These are phyloP conservation scores for Andricus quercusramuli DNA, from an alignment of 2,888 invertebrate genomes.

Conservation along the genomic window DNA sequence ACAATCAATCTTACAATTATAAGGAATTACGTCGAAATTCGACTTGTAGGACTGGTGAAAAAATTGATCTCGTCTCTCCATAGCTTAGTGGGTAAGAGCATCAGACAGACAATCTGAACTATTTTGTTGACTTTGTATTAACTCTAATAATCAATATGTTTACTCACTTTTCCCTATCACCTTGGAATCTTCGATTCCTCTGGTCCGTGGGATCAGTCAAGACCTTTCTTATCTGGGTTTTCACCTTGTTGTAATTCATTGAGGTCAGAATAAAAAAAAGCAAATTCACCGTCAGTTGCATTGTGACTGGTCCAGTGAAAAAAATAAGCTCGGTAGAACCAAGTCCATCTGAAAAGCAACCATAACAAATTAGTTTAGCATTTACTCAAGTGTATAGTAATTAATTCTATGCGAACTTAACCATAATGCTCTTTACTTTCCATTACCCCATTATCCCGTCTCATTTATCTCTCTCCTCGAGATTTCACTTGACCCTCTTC, in stretches of 20 bases:
- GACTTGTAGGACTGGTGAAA: no score
- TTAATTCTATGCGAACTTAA: neutral
- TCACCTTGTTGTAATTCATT: slow-evolving; percentile 85
- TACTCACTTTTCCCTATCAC: slow-evolving; percentile 85
- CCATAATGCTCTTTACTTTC: slow-evolving; percentile 8
- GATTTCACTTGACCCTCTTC: neutral
- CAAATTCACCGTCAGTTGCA: slow-evolving; percentile 84
- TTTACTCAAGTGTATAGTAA: slow-evolving; percentile 25
- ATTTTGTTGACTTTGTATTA: neutral
- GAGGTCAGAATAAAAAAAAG: slow-evolving; percentile 86
- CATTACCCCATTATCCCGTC: neutral
- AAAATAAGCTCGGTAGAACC: slow-evolving; percentile 79
- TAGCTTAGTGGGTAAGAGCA: no score
- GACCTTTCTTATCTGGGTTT: slow-evolving; percentile 87
- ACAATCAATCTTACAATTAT: no score
- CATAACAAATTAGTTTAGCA: slow-evolving; percentile 39
- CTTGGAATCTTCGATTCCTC: slow-evolving; percentile 82
- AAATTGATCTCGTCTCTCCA: no score
- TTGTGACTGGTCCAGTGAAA: slow-evolving; percentile 84
- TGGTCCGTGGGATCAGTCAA: slow-evolving; percentile 83
- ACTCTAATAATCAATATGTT: slow-evolving; percentile 22
- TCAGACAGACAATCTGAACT: no score
- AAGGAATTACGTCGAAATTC: no score
- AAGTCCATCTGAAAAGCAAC: slow-evolving; percentile 53
- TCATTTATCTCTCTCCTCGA: neutral